Conservation (phyloP, 1,140 invertebrate genomes). For the Medauroidea extradentata region DNA sequence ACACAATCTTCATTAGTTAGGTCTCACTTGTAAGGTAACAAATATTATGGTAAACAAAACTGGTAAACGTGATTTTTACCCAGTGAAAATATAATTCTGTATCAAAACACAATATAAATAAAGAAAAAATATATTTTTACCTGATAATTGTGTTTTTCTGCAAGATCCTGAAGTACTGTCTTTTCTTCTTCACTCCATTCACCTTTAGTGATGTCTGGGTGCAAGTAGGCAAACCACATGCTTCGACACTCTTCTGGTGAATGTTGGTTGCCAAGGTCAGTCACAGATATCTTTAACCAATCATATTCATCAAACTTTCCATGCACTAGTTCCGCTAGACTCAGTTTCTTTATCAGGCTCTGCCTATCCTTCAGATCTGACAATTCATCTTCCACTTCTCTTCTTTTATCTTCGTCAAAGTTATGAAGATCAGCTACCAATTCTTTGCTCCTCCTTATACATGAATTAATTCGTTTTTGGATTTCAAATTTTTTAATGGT, state of each 20-base stretch:
- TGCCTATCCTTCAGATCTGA: not conserved
- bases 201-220: constrained; percentile 58
- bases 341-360: not conserved
- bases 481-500: constrained; percentile 5
- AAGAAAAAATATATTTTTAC: no score
- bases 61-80: no score
- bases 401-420: not conserved
- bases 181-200: constrained; percentile 57
- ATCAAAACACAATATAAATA: no score
- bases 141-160: constrained; percentile 37
- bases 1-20: no score
- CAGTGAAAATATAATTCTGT: no score
- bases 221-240: constrained; percentile 63
- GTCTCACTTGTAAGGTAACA: no score
- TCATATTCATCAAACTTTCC: constrained; percentile 35
- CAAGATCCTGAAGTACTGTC: constrained; percentile 44
- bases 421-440: not conserved
- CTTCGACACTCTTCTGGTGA: constrained; percentile 50
- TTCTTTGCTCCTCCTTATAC: not conserved
- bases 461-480: not conserved
- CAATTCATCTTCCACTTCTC: not conserved
- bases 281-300: constrained; percentile 46
- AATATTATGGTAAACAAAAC: no score
- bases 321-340: not conserved
- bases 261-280: constrained; percentile 45